phyloP scores from a whole-genome alignment of 2,797 vertebrate species.

The Allobates femoralis region DNA sequence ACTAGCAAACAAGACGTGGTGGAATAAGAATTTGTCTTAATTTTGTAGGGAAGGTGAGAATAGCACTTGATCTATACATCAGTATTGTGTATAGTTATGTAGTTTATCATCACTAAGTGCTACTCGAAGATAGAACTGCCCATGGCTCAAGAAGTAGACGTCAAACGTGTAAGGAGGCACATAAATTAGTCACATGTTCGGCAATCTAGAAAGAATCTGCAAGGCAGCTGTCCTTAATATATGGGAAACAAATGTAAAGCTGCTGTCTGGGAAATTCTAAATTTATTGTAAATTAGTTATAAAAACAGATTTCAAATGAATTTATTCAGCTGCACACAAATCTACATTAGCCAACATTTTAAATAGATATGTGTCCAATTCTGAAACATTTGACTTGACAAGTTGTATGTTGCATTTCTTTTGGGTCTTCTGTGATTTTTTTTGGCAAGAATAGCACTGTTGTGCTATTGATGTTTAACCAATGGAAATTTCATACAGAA shows the following conservation, averaged over 20 bases:
- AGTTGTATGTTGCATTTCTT: too few species aligned
- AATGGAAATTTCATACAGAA: too few species aligned
- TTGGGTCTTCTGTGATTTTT: too few species aligned
- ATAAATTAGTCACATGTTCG: not conserved
- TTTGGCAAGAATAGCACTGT: too few species aligned
- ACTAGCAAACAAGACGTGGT: slow-evolving; percentile 9
- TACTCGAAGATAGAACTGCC: not conserved
- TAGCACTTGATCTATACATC: not conserved
- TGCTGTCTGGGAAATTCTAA: not conserved
- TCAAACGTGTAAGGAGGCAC: slow-evolving; percentile 13
- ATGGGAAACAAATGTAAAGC: slow-evolving; percentile 17
- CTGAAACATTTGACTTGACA: too few species aligned
- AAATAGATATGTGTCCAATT: not conserved
- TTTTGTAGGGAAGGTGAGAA: slow-evolving; percentile 21
- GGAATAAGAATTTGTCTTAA: slow-evolving; percentile 37
- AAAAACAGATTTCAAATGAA: not conserved
- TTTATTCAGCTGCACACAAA: slow-evolving; percentile 9
- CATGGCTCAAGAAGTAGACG: not conserved
- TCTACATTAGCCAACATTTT: not conserved
- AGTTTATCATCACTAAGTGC: slow-evolving; percentile 25
- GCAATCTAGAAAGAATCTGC: not conserved
- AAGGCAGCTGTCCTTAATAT: not conserved
- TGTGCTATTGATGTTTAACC: too few species aligned
- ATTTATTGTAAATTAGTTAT: not conserved
- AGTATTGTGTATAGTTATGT: not conserved